Conservation (phyloP, 2,113 vertebrate species). For the Chiloscyllium plagiosum region DNA sequence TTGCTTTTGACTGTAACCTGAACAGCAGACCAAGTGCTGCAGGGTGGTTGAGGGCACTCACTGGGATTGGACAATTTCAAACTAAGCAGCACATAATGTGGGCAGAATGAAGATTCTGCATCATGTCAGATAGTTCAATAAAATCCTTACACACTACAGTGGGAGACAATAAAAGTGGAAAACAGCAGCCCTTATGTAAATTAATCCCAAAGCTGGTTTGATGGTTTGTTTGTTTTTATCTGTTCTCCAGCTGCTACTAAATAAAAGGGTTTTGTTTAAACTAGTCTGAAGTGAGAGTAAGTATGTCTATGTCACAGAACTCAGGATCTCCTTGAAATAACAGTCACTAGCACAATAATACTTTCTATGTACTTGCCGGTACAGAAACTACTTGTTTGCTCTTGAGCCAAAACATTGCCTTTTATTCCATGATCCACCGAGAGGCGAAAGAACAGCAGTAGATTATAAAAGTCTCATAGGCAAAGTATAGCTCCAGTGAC, state of each 20-base stretch:
- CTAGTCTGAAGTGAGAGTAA: background rate
- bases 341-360: background rate
- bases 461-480: background rate
- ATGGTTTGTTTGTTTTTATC: background rate
- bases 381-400: background rate
- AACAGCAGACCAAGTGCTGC: background rate
- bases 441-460: background rate
- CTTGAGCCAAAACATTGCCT: background rate
- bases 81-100: background rate
- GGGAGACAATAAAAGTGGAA: background rate
- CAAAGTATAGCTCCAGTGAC: background rate
- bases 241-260: background rate
- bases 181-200: background rate
- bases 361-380: background rate
- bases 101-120: background rate
- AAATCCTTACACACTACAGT: background rate
- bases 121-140: background rate
- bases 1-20: background rate
- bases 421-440: background rate
- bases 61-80: background rate
- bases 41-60: too few relatives aligned
- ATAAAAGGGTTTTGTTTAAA: background rate
- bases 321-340: background rate
- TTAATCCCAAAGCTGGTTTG: background rate
- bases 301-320: background rate